Conservation (phyloP, 2,113 vertebrate species). For the Urocolius indicus region DNA sequence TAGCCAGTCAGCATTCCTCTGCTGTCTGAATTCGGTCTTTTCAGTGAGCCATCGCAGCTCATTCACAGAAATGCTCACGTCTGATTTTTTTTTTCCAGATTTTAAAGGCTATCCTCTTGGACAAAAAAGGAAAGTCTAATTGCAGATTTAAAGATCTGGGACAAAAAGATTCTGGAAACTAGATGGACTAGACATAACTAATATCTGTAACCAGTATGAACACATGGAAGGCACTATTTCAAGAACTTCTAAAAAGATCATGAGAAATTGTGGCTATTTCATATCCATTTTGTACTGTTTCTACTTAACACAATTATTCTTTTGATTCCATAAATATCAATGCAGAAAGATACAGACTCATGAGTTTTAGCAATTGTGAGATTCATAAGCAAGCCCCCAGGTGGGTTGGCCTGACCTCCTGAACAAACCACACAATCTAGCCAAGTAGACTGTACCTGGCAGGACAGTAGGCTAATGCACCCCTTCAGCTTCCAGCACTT, state of each 20-base stretch:
- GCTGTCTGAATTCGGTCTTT: neutral
- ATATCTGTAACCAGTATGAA: neutral
- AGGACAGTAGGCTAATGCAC: neutral
- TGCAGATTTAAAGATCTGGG: neutral
- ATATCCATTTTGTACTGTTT: neutral
- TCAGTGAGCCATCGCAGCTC: neutral
- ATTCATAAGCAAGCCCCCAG: neutral
- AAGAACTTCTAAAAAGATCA: neutral
- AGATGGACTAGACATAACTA: neutral
- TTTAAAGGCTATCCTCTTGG: neutral
- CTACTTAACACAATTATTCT: neutral
- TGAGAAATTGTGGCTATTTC: neutral
- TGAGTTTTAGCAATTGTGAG: neutral
- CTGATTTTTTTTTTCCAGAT: neutral
- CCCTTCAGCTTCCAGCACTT: neutral
- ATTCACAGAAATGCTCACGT: neutral
- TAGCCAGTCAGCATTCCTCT: neutral
- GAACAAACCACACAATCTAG: neutral
- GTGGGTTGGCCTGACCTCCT: neutral
- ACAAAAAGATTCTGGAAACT: neutral
- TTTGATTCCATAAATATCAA: neutral
- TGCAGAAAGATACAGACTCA: neutral
- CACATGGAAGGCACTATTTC: neutral
- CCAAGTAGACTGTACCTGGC: fast-evolving
- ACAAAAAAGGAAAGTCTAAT: neutral